A percentile compares a stretch with the other conserved stretches of the same genome.
Evolutionary conservation across 2,888 invertebrate genomes (phyloP).

Genomic region (Noctuana brunneofusca): DNA sequence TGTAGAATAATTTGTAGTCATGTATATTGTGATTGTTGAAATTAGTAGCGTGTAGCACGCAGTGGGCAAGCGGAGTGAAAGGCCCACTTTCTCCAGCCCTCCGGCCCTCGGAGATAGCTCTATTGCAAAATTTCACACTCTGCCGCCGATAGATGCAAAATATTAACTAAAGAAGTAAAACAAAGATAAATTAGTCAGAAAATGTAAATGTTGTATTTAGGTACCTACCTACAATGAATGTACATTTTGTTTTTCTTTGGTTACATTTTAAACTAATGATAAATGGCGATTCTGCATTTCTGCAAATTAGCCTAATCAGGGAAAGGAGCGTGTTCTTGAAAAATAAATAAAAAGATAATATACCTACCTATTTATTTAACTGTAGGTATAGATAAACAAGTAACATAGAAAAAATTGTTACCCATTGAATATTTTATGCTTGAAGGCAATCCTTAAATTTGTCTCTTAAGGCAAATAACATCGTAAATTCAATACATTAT

Average conservation of each 20-base stretch:
- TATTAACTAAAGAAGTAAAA: background rate
- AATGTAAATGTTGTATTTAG: background rate
- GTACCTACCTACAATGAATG: background rate
- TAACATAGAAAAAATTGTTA: background rate
- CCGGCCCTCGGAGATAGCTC: slow-evolving; percentile 68
- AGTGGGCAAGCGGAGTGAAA: slow-evolving; percentile 62
- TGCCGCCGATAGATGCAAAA: slow-evolving; percentile 50
- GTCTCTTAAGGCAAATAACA: slow-evolving; percentile 9
- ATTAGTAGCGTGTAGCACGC: slow-evolving; percentile 57
- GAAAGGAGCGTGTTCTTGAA: too few species aligned
- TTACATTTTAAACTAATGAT: background rate
- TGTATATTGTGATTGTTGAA: slow-evolving; percentile 67
- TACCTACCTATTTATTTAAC: too few species aligned
- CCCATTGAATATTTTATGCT: too few species aligned
- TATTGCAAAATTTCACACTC: slow-evolving; percentile 77
- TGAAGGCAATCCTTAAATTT: slow-evolving; percentile 4
- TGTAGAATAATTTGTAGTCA: background rate
- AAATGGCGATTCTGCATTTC: background rate
- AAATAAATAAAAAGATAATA: too few species aligned
- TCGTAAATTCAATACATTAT: slow-evolving; percentile 6
- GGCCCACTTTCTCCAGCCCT: slow-evolving; percentile 80
- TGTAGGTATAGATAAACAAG: too few species aligned
- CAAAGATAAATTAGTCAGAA: background rate
- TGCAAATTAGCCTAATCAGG: background rate
- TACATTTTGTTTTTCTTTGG: background rate